Percentiles rank a stretch among this genome's conserved stretches.
phyloP scores from a whole-genome alignment of 2,888 invertebrate species.

The Artemia sinica region DNA sequence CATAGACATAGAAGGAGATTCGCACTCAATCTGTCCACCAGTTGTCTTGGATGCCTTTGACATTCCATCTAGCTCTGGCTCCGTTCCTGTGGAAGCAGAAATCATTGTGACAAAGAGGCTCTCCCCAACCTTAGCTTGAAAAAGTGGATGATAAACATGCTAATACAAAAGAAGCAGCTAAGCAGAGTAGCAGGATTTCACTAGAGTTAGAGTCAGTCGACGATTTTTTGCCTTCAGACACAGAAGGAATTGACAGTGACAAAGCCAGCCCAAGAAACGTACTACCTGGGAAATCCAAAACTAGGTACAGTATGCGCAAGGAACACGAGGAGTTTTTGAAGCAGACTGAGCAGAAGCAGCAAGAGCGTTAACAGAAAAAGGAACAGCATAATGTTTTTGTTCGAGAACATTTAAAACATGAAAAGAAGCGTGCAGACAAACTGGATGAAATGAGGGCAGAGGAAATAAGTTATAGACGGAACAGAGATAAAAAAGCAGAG shows the following conservation, averaged over 20 bases:
- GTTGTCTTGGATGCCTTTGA: no score
- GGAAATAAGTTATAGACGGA: conserved; percentile 9
- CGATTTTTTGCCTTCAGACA: conserved; percentile 5
- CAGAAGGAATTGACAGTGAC: no score
- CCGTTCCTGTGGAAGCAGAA: no score
- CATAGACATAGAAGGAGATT: no score
- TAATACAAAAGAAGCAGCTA: conserved; percentile 6
- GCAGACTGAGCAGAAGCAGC: conserved; percentile 7
- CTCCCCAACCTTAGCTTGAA: no score
- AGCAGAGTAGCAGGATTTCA: conserved; percentile 9
- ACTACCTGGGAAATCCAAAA: no score
- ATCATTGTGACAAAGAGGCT: no score
- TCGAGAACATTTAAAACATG: conserved; percentile 9
- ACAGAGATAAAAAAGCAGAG: conserved; percentile 6
- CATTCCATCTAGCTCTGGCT: no score
- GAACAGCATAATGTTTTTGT: conserved; percentile 9
- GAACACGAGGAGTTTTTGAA: conserved; percentile 9
- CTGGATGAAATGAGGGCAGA: conserved; percentile 10
- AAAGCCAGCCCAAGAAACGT: no score
- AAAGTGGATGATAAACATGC: no score
- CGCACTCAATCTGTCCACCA: no score
- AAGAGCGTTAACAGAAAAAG: conserved; percentile 9
- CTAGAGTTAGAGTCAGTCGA: conserved; percentile 7
- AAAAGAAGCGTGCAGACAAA: conserved; percentile 6
- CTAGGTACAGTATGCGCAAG: no score